Evolutionary conservation across 2,888 invertebrate genomes (phyloP), one percentile per base, ranked within the genome.

Genomic region (Epirrhoe alternata): DNA sequence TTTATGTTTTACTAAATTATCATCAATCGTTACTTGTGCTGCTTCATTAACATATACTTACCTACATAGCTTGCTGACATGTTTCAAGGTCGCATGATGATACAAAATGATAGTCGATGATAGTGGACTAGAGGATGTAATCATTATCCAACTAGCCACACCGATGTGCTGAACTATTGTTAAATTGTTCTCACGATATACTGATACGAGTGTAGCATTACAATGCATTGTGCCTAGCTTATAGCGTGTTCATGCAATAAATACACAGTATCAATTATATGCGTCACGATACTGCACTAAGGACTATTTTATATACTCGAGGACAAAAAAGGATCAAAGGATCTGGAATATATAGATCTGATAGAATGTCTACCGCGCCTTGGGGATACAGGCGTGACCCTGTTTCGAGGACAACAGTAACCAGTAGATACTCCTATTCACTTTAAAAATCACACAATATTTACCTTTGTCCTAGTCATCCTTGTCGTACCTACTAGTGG

Each of bases 111-210:
- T 60, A 71, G 59, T 61, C 60, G 55, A 56, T 60, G 66, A 69
- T 71, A 66, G 57, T 58, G 60, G 52, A 31, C 68, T 72, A 77
- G 71, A 87, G 88, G 89, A 90, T 85, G 86, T 75, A 72, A 75
- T 83, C 84, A 88, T 89, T 87, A 89, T 86, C 82, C 85, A 85
- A 87, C 85, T 81, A 84, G 72, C 66, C 67, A 69, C 66, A 71
- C 67, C 60, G 75, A 75, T 70, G 73, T 73, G 69, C 72, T 72
- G 73, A 74, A 69, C 79, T 76, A 87, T 86, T 88, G 86, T 86
- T 84, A 74, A 77, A 83, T 79, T 80, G 79, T 85, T 81, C 77
- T 80, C 80, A 80, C 77, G 74, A 61, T 64, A 45, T 38, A 30
- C 53, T 72, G 76, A 79, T 74, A 69, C 64, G 57, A 52, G 47